Conservation (phyloP, 2,113 vertebrate genomes). For the Pungitius pungitius region DNA sequence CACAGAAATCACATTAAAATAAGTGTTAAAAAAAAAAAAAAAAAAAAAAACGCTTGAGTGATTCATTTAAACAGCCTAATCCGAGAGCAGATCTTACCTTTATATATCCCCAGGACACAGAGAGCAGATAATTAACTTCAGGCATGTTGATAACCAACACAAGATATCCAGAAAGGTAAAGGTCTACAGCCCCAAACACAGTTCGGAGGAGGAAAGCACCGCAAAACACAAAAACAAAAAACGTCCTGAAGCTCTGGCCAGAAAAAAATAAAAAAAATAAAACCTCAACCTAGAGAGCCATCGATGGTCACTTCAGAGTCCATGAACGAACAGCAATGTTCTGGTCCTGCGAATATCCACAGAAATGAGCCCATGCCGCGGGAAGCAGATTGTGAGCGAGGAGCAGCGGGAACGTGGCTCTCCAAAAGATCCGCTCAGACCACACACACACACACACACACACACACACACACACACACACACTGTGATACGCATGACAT, state of each 20-base stretch:
- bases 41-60: not conserved
- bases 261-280: not conserved
- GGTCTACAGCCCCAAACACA: slow-evolving; percentile 24
- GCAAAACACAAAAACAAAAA: slow-evolving; percentile 22
- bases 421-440: slow-evolving; percentile 49
- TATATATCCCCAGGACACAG: slow-evolving; percentile 99
- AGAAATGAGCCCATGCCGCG: slow-evolving; percentile 22
- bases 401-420: slow-evolving; percentile 24
- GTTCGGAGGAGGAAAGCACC: slow-evolving; percentile 18
- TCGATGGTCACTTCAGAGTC: slow-evolving; percentile 13
- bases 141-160: slow-evolving; percentile 86
- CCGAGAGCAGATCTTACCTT: slow-evolving; percentile 86
- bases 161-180: slow-evolving; percentile 43
- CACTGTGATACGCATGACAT: slow-evolving; percentile 19
- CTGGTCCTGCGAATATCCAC: slow-evolving; percentile 37
- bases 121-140: slow-evolving; percentile 95
- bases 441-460: slow-evolving; percentile 28
- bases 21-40: not conserved
- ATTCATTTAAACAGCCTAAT: not conserved
- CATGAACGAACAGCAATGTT: slow-evolving; percentile 19
- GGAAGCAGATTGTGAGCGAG: slow-evolving; percentile 38
- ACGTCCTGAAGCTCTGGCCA: slow-evolving; percentile 1
- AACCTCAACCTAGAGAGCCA: slow-evolving; percentile 31
- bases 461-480: slow-evolving; percentile 15
- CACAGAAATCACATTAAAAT: not conserved